Evolutionary conservation across 2,888 invertebrate species (phyloP).

Genomic region (Schizaphis graminum): DNA sequence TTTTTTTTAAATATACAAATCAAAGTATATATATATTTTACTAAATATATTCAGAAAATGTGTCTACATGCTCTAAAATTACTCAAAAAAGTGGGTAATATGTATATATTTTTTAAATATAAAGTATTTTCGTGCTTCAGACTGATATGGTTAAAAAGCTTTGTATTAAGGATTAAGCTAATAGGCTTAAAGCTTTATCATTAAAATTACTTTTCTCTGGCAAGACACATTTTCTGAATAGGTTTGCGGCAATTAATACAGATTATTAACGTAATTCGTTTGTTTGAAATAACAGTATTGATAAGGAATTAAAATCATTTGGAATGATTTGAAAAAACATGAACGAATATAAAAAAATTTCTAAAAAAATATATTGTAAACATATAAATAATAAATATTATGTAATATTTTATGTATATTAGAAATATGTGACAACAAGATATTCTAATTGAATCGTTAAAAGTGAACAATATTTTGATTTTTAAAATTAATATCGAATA

Average conservation of each 20-base stretch:
- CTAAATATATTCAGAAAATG: slow-evolving; percentile 64
- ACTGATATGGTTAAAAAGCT: slow-evolving; percentile 65
- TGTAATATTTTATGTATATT: not conserved
- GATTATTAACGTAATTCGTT: not conserved
- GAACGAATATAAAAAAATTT: slow-evolving; percentile 4
- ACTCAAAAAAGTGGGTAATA: slow-evolving; percentile 44
- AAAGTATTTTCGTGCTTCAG: slow-evolving; percentile 61
- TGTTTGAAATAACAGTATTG: not conserved
- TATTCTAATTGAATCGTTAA: slow-evolving; percentile 7
- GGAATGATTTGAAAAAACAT: not conserved
- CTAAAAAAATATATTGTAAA: not conserved
- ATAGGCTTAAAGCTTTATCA: slow-evolving; percentile 60
- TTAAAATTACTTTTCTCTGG: slow-evolving; percentile 58
- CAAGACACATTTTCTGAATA: slow-evolving; percentile 66
- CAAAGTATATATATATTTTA: slow-evolving; percentile 20
- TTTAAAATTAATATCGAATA: not conserved
- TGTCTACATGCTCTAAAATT: slow-evolving; percentile 64
- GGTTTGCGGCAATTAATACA: slow-evolving; percentile 58
- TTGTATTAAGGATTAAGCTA: slow-evolving; percentile 62
- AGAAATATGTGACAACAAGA: slow-evolving; percentile 34
- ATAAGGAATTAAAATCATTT: not conserved
- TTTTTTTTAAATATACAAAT: not conserved
- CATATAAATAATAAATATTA: not conserved
- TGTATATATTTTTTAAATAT: not conserved
- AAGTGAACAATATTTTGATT: not conserved